These are phyloP conservation scores for Hedya salicella DNA, from an alignment of 2,888 invertebrate genomes.

Conservation along the genomic window DNA sequence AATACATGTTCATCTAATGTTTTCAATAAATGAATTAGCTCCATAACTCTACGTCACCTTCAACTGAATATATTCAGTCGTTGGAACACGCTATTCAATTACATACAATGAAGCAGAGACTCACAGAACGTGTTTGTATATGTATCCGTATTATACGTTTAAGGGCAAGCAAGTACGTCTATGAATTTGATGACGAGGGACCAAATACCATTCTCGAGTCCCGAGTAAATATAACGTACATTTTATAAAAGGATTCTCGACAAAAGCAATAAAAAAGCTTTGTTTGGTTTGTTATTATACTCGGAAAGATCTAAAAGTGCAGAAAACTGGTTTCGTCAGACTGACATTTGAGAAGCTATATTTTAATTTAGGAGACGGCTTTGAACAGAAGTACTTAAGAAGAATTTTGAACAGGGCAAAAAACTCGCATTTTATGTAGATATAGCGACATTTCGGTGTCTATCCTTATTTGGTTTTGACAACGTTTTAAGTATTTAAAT, in stretches of 20 bases:
- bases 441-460: too few species aligned
- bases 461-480: too few species aligned
- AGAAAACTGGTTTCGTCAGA: constrained; percentile 1
- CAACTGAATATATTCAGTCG: background rate
- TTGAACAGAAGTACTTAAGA: background rate
- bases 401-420: too few species aligned
- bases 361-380: background rate
- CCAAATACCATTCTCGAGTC: constrained; percentile 11
- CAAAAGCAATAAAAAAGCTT: constrained; percentile 23
- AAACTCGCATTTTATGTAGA: too few species aligned
- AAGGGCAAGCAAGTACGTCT: constrained; percentile 3
- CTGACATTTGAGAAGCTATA: background rate
- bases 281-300: constrained; percentile 30
- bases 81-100: background rate
- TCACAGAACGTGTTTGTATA: background rate
- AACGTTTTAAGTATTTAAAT: too few species aligned
- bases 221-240: constrained; percentile 30
- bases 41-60: too few species aligned
- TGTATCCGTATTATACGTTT: too few species aligned
- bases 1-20: too few species aligned
- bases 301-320: constrained; percentile 14
- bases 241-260: constrained; percentile 28
- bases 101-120: background rate
- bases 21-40: too few species aligned
- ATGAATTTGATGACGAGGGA: constrained; percentile 26